phyloP scores from a whole-genome alignment of 2,888 invertebrate species.

The Erebia ligea region DNA sequence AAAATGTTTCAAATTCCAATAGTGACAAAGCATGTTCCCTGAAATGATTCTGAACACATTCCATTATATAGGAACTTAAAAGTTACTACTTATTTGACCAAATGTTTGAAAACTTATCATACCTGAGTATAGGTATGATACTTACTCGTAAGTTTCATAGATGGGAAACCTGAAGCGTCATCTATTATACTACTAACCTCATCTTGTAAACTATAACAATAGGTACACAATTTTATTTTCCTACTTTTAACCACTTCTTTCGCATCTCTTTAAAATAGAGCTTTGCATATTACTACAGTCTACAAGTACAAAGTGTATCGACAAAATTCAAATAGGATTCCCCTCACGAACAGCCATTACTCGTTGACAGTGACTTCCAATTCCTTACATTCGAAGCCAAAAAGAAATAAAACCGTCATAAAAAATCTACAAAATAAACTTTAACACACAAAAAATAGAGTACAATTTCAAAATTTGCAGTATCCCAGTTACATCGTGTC shows the following conservation, averaged over 20 bases:
- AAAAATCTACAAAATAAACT: conserved; percentile 43
- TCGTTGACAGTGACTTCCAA: conserved; percentile 82
- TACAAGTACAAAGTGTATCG: conserved; percentile 54
- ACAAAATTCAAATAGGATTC: conserved; percentile 74
- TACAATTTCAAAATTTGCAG: conserved; percentile 28
- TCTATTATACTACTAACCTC: too few species aligned
- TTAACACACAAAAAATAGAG: conserved; percentile 25
- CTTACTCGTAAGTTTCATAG: too few species aligned
- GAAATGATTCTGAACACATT: too few species aligned
- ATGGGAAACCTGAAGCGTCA: too few species aligned
- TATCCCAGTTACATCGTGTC: conserved; percentile 41
- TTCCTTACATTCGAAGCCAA: conserved; percentile 60
- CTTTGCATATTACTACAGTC: conserved; percentile 28
- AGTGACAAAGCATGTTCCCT: too few species aligned
- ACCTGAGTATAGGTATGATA: too few species aligned
- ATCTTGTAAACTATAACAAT: too few species aligned
- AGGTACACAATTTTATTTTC: neutral
- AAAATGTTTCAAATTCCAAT: too few species aligned
- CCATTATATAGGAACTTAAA: conserved; percentile 23
- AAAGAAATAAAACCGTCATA: conserved; percentile 48
- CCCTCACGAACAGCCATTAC: conserved; percentile 78
- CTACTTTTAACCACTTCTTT: neutral
- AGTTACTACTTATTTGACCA: too few species aligned
- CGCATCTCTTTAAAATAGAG: conserved; percentile 30
- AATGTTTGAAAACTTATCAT: too few species aligned